Evolutionary conservation across 2,797 vertebrate genomes (phyloP).

Genomic region (Lemur catta): DNA sequence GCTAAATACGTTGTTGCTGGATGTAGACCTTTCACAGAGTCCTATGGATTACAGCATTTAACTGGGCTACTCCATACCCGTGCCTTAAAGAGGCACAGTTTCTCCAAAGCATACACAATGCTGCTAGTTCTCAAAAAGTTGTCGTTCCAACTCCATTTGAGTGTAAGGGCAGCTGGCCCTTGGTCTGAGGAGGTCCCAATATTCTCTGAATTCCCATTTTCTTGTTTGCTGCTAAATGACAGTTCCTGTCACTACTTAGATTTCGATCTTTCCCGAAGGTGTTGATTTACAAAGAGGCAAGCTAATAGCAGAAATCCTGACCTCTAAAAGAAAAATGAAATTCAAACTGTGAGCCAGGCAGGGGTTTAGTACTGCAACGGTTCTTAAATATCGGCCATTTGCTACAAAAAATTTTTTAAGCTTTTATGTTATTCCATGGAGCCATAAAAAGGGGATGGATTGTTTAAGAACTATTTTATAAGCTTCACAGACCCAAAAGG

Average conservation of each 20-base stretch:
- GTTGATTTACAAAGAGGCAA: slow-evolving; percentile 76
- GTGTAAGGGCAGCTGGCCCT: slow-evolving; percentile 54
- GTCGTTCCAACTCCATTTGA: slow-evolving; percentile 62
- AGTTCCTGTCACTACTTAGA: slow-evolving; percentile 74
- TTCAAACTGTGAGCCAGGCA: slow-evolving; percentile 67
- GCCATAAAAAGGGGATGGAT: slow-evolving; percentile 71
- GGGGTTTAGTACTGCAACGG: slow-evolving; percentile 47
- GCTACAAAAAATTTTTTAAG: slow-evolving; percentile 46
- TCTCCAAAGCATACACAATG: slow-evolving; percentile 4
- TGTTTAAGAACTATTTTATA: slow-evolving; percentile 71
- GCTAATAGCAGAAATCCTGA: slow-evolving; percentile 78
- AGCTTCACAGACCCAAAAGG: slow-evolving; percentile 57
- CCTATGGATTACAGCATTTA: slow-evolving; percentile 73
- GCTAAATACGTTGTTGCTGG: slow-evolving; percentile 58
- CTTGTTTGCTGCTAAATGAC: slow-evolving; percentile 66
- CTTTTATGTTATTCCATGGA: slow-evolving; percentile 73
- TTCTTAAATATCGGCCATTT: slow-evolving; percentile 72
- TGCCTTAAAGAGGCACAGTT: slow-evolving; percentile 27
- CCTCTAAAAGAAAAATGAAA: slow-evolving; percentile 72
- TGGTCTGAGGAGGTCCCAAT: background rate
- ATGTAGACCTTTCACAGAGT: slow-evolving; percentile 60
- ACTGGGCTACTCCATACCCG: slow-evolving; percentile 32
- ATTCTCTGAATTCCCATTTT: slow-evolving; percentile 62
- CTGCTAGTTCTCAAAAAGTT: slow-evolving; percentile 35
- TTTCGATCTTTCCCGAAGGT: slow-evolving; percentile 74